These are phyloP conservation scores for Xylocampa areola DNA, from an alignment of 2,888 invertebrate species.

Conservation along the genomic window DNA sequence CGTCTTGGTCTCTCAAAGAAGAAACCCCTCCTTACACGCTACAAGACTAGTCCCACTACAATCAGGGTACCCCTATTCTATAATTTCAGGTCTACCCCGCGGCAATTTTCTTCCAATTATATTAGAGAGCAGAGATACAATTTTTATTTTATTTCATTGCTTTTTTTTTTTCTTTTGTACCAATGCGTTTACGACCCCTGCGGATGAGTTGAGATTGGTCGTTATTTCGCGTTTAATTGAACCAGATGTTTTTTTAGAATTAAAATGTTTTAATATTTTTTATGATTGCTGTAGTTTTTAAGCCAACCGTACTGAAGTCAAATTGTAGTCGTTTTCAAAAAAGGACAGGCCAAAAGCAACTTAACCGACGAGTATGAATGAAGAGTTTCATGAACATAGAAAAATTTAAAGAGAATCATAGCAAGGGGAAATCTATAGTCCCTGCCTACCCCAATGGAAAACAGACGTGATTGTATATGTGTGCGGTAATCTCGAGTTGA, in stretches of 20 bases:
- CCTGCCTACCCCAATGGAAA: too few relatives aligned
- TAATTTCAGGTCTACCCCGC: slow-evolving; percentile 40
- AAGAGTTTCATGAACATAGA: too few relatives aligned
- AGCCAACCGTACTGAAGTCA: not conserved
- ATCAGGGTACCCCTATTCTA: slow-evolving; percentile 18
- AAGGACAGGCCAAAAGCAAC: too few relatives aligned
- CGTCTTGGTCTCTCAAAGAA: too few relatives aligned
- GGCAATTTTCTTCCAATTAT: slow-evolving; percentile 57
- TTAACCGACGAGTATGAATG: too few relatives aligned
- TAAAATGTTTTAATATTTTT: too few relatives aligned
- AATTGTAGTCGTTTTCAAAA: too few relatives aligned
- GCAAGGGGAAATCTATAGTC: too few relatives aligned
- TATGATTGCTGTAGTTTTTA: not conserved
- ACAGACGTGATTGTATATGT: too few relatives aligned
- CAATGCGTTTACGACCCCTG: not conserved
- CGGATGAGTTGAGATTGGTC: not conserved
- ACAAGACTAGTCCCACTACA: not conserved
- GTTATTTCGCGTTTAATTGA: slow-evolving; percentile 3
- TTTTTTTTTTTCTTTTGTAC: slow-evolving; percentile 7
- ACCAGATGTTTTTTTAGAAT: not conserved
- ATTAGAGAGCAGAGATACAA: slow-evolving; percentile 30
- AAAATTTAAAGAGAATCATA: too few relatives aligned
- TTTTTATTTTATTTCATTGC: slow-evolving; percentile 4
- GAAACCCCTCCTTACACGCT: too few relatives aligned
- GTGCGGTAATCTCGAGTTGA: too few relatives aligned